Conservation (phyloP, 1,140 invertebrate species). For the Rhagoletis pomonella region DNA sequence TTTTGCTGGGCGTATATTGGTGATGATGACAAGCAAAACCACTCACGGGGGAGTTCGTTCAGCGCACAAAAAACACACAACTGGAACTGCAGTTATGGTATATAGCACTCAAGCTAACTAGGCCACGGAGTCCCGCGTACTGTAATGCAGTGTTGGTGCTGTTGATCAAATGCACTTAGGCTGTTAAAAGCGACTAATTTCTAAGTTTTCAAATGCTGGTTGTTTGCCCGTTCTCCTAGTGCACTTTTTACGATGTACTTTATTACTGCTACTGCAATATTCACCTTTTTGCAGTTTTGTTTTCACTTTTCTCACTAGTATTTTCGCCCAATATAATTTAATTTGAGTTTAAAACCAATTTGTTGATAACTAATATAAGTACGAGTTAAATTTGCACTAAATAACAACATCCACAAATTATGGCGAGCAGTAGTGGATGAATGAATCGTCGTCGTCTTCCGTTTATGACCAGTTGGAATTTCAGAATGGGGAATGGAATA, state of each 20-base stretch:
- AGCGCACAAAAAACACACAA: too few species aligned
- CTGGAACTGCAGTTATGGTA: not conserved
- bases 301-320: not conserved
- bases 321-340: not conserved
- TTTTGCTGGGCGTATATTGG: slow-evolving; percentile 13
- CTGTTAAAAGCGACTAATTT: not conserved
- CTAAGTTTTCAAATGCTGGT: not conserved
- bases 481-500: slow-evolving; percentile 16
- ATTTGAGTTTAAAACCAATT: not conserved
- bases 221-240: slow-evolving; percentile 13
- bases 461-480: slow-evolving; percentile 41
- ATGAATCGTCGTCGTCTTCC: slow-evolving; percentile 40
- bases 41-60: slow-evolving; percentile 10
- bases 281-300: not conserved
- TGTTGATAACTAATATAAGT: not conserved
- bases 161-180: not conserved
- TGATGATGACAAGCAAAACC: slow-evolving; percentile 7
- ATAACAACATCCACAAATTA: slow-evolving; percentile 9
- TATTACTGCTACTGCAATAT: not conserved
- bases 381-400: not conserved
- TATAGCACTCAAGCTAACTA: not conserved
- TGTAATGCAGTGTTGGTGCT: not conserved
- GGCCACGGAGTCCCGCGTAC: not conserved
- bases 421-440: slow-evolving; percentile 22
- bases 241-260: not conserved